These are phyloP conservation scores for Crotalus tigris DNA, from an alignment of 2,113 vertebrate species.

Conservation along the genomic window DNA sequence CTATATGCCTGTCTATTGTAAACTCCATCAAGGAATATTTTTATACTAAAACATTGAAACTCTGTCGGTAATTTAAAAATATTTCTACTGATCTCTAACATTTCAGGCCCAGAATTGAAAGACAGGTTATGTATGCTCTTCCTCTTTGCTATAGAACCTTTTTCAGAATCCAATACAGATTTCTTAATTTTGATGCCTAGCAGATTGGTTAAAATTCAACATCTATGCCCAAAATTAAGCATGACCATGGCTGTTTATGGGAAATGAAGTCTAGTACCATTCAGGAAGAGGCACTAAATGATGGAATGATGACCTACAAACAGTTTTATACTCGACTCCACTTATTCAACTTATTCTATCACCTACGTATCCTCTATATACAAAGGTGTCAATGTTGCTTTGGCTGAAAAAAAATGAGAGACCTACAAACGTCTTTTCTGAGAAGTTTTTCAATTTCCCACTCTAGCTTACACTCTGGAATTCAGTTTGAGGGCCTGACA, in stretches of 20 bases:
- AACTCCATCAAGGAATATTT: not conserved
- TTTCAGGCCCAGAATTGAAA: not conserved
- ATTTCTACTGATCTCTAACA: not conserved
- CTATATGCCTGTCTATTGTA: not conserved
- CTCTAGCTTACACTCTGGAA: not conserved
- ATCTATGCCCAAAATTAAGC: not conserved
- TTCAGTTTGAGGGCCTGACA: not conserved
- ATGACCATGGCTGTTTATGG: not conserved
- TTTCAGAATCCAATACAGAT: not conserved
- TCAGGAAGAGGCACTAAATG: not conserved
- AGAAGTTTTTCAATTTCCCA: not conserved
- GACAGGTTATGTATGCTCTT: not conserved
- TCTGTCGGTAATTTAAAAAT: not conserved
- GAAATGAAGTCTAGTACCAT: not conserved
- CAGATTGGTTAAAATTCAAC: not conserved
- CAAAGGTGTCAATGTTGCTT: not conserved
- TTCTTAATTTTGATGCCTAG: not conserved
- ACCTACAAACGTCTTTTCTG: not conserved
- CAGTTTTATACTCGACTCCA: not conserved
- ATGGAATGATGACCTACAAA: not conserved
- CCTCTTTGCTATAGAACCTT: not conserved
- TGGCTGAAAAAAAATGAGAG: not conserved
- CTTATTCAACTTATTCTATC: not conserved
- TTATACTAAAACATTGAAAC: not conserved
- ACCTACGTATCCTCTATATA: not conserved